Evolutionary conservation across 2,113 vertebrate species (phyloP).

Genomic region (Argyrosomus japonicus): DNA sequence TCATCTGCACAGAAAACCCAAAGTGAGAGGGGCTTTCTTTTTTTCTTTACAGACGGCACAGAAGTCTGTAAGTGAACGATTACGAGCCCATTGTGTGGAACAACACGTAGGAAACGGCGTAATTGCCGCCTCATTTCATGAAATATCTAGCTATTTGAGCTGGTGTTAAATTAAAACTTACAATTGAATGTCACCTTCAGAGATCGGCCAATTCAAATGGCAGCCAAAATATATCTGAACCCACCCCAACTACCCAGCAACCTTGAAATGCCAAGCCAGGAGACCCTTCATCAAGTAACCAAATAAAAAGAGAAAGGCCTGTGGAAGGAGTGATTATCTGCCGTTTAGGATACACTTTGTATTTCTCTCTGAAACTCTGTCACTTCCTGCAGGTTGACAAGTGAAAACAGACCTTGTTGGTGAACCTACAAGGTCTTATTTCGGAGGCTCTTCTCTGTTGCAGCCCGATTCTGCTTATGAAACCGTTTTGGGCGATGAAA

Average conservation of each 20-base stretch:
- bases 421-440: background rate
- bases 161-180: constrained; percentile 7
- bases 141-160: constrained; percentile 1
- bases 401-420: background rate
- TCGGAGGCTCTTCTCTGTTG: background rate
- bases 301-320: background rate
- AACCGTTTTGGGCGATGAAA: constrained; percentile 4
- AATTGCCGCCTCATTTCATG: constrained; percentile 11
- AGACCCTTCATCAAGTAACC: background rate
- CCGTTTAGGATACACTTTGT: too few species aligned
- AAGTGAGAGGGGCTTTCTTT: background rate
- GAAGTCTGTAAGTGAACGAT: background rate
- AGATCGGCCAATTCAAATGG: background rate
- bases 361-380: background rate
- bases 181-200: background rate
- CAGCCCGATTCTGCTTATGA: background rate
- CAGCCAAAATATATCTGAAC: background rate
- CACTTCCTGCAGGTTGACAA: background rate
- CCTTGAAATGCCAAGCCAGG: background rate
- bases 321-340: background rate
- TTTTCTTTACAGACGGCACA: background rate
- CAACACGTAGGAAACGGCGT: background rate
- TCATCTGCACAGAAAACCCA: background rate
- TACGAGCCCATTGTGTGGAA: constrained; percentile 1
- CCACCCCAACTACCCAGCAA: background rate